Evolutionary conservation across 53 echinoderm and acorn worm genomes (phyloP).

Genomic region (Patiria pectinifera): DNA sequence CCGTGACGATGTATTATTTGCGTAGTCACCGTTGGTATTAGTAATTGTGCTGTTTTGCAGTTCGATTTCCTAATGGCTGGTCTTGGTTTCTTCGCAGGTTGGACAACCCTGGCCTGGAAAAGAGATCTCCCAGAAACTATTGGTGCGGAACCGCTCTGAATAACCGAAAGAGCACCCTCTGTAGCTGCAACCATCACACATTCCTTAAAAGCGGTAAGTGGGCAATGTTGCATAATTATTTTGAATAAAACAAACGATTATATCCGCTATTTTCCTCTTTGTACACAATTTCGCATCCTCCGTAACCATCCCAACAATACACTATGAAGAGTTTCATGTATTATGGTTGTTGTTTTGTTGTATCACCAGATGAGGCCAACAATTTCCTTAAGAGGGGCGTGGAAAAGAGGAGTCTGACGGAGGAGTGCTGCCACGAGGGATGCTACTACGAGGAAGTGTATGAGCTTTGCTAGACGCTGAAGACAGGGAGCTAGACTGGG

Average conservation of each 20-base stretch:
- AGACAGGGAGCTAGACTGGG: background rate
- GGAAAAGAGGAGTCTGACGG: constrained; percentile 22
- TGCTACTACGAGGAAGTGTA: constrained; percentile 46
- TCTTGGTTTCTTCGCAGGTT: background rate
- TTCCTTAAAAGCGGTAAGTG: background rate
- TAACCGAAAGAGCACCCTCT: background rate
- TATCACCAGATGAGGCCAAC: constrained; percentile 1
- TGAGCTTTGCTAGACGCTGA: constrained; percentile 5
- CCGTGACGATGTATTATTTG: too few species aligned
- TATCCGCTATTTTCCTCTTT: too few species aligned
- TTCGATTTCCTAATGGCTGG: background rate
- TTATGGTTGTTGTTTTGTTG: background rate
- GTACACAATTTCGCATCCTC: too few species aligned
- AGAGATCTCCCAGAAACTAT: constrained; percentile 24
- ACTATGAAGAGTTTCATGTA: background rate
- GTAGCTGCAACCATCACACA: constrained; percentile 13
- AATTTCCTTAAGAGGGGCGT: constrained; percentile 31
- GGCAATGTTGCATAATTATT: too few species aligned
- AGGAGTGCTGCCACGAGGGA: constrained; percentile 40
- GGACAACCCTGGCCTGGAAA: constrained; percentile 10
- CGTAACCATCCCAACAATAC: too few species aligned
- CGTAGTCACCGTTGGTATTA: too few species aligned
- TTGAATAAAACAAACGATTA: too few species aligned
- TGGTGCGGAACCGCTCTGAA: background rate
- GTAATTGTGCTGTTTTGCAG: background rate